Percentiles rank a stretch among this genome's conserved stretches.
Evolutionary conservation across 1,140 invertebrate species (phyloP).

Genomic region (Ericerus pela): DNA sequence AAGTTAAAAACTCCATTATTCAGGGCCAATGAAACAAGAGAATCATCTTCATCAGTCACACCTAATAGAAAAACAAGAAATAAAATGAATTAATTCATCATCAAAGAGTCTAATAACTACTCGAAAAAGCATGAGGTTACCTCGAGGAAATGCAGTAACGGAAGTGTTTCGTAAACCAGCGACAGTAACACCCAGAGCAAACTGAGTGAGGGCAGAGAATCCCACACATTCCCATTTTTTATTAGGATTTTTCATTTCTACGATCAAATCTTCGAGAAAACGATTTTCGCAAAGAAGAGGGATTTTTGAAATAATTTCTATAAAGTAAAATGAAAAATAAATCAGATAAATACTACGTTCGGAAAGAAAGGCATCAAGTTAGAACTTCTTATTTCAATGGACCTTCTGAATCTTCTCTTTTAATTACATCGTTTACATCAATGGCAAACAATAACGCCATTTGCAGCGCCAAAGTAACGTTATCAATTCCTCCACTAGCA

Average conservation of each 20-base stretch:
- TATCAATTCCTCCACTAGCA: slow-evolving; percentile 45
- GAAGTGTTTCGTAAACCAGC: slow-evolving; percentile 49
- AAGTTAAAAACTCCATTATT: slow-evolving; percentile 69
- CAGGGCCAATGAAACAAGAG: slow-evolving; percentile 55
- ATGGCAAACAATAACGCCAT: slow-evolving; percentile 72
- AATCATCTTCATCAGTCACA: slow-evolving; percentile 57
- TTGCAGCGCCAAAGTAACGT: slow-evolving; percentile 57
- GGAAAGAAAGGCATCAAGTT: no score
- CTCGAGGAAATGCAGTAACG: slow-evolving; percentile 27
- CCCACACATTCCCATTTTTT: slow-evolving; percentile 45
- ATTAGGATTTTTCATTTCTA: slow-evolving; percentile 37
- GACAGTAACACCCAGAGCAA: slow-evolving; percentile 66
- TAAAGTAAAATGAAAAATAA: slow-evolving; percentile 18
- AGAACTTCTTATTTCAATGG: no score
- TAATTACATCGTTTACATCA: slow-evolving; percentile 63
- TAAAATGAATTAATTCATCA: slow-evolving; percentile 2
- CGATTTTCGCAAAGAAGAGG: slow-evolving; percentile 53
- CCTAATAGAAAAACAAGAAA: slow-evolving; percentile 23
- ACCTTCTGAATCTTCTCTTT: slow-evolving; percentile 42
- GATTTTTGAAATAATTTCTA: slow-evolving; percentile 50
- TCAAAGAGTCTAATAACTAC: neutral
- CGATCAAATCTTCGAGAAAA: slow-evolving; percentile 41
- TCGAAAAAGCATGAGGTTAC: slow-evolving; percentile 5
- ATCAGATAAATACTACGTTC: slow-evolving; percentile 4
- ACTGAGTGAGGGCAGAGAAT: slow-evolving; percentile 54